Evolutionary conservation across 2,797 vertebrate genomes (phyloP).

Genomic region (Sphaeramia orbicularis): DNA sequence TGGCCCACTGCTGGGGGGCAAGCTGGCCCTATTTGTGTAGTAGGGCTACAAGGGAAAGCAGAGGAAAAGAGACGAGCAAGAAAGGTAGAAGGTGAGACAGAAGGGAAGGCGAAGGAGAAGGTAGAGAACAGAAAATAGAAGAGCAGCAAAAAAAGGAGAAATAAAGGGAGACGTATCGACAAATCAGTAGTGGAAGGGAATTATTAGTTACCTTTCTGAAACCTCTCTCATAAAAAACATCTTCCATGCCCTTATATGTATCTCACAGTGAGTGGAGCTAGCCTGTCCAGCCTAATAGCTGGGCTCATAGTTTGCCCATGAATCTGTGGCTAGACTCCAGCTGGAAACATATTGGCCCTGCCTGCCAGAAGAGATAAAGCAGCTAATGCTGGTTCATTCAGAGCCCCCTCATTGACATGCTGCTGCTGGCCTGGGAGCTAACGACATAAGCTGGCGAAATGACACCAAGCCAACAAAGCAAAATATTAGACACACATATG

Average conservation of each 20-base stretch:
- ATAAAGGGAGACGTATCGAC: background rate
- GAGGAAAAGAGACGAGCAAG: slow-evolving; percentile 1
- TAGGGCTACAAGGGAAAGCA: slow-evolving; percentile 87
- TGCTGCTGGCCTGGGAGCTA: slow-evolving; percentile 63
- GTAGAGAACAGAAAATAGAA: background rate
- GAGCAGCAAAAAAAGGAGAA: background rate
- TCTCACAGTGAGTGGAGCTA: slow-evolving; percentile 27
- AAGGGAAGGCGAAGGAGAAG: background rate
- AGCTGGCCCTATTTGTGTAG: slow-evolving; percentile 90
- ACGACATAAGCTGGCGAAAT: slow-evolving; percentile 51
- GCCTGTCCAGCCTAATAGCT: slow-evolving; percentile 35
- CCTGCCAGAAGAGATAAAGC: slow-evolving; percentile 69
- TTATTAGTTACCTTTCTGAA: slow-evolving; percentile 28
- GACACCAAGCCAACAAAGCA: slow-evolving; percentile 61
- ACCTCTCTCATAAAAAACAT: slow-evolving; percentile 29
- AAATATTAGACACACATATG: slow-evolving; percentile 54
- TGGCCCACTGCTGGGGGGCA: slow-evolving; percentile 88
- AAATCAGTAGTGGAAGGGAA: slow-evolving; percentile 8
- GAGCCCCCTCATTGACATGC: slow-evolving; percentile 77
- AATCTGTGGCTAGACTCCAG: slow-evolving; percentile 59
- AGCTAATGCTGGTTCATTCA: slow-evolving; percentile 73
- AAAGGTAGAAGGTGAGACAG: background rate
- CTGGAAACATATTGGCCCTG: slow-evolving; percentile 65
- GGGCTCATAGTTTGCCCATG: slow-evolving; percentile 43
- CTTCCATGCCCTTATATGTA: slow-evolving; percentile 7